Conservation (phyloP, 2,797 vertebrate genomes). For the Columba guinea region DNA sequence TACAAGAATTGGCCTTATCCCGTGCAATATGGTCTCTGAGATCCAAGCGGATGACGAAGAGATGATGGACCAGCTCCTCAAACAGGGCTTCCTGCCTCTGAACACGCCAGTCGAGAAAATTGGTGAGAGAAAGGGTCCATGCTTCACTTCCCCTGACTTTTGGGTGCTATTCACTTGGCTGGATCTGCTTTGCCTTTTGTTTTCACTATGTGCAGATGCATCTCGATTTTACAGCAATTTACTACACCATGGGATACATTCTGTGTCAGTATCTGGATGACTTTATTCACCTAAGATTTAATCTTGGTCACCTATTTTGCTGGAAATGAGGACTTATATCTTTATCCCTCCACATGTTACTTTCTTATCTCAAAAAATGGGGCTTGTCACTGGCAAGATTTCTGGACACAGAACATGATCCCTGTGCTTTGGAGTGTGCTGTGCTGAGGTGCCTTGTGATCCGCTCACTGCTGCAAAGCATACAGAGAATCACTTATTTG, state of each 20-base stretch:
- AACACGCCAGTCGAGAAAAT: slow-evolving; percentile 95
- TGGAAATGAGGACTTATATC: background rate
- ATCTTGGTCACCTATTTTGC: background rate
- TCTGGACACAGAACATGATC: background rate
- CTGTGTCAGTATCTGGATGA: background rate
- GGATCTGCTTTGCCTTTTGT: background rate
- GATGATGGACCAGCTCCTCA: slow-evolving; percentile 94
- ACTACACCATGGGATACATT: background rate
- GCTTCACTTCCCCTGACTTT: too few species aligned
- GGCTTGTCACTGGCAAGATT: background rate
- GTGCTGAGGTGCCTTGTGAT: background rate
- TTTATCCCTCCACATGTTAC: background rate
- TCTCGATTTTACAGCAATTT: background rate
- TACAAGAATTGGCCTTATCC: slow-evolving; percentile 89
- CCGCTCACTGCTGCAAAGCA: background rate
- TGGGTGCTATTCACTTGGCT: background rate
- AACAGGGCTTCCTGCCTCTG: slow-evolving; percentile 95
- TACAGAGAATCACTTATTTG: background rate
- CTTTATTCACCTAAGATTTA: background rate
- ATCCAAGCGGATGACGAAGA: slow-evolving; percentile 96
- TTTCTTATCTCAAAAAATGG: background rate
- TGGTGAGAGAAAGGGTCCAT: slow-evolving; percentile 68
- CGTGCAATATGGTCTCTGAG: slow-evolving; percentile 99
- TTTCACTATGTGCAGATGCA: background rate
- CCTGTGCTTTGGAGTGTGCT: background rate